phyloP scores from a whole-genome alignment of 2,113 vertebrate genomes.

The Piprites chloris region DNA sequence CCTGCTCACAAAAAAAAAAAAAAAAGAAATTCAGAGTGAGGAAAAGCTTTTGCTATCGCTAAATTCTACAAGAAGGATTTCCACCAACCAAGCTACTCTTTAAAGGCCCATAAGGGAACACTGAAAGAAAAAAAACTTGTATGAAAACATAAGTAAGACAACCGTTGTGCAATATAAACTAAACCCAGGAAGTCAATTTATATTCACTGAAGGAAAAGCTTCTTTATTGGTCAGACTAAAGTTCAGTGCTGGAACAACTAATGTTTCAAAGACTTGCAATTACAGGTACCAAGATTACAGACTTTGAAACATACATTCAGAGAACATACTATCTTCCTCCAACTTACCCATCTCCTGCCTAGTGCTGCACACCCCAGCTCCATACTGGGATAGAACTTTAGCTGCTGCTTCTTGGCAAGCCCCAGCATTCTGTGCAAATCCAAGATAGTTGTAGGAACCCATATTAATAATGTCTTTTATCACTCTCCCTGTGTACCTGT shows the following conservation, averaged over 20 bases:
- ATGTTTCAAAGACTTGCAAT: background rate
- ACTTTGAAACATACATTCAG: background rate
- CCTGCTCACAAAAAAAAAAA: slow-evolving; percentile 75
- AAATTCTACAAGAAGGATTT: background rate
- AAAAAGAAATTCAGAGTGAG: slow-evolving; percentile 13
- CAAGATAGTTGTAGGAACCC: slow-evolving; percentile 98
- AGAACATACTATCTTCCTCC: background rate
- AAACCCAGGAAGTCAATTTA: background rate
- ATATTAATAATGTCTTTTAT: slow-evolving; percentile 94
- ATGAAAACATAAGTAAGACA: background rate
- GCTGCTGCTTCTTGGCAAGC: slow-evolving; percentile 83
- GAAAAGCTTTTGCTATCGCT: background rate
- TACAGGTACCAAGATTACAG: background rate
- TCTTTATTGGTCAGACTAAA: background rate
- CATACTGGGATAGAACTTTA: slow-evolving; percentile 79
- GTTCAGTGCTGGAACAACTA: background rate
- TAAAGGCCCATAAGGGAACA: background rate
- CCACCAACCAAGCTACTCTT: background rate
- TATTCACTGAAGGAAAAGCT: background rate
- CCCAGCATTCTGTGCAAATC: slow-evolving; percentile 88
- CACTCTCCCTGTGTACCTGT: slow-evolving; percentile 88
- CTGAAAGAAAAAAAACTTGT: background rate
- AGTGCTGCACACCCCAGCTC: slow-evolving; percentile 88
- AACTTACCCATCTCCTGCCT: slow-evolving; percentile 92
- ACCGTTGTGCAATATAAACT: background rate